Evolutionary conservation across 2,888 invertebrate genomes (phyloP).

Genomic region (Drosophila mercatorum): DNA sequence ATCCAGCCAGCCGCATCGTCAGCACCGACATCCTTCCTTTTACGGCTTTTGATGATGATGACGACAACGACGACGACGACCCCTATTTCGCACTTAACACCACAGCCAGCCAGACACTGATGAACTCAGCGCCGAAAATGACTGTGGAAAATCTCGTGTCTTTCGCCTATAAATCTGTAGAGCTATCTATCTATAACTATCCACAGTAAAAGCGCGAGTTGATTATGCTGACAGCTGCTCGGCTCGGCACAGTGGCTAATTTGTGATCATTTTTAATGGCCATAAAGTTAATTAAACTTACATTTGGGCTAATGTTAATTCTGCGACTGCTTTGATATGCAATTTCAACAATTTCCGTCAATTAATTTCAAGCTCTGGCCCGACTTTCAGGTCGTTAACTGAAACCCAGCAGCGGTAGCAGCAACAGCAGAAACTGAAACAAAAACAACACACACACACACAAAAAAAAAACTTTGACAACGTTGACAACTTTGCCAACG

Average conservation of each 20-base stretch:
- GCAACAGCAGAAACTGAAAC: not conserved
- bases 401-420: not conserved
- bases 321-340: constrained; percentile 19
- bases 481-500: constrained; percentile 36
- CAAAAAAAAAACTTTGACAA: constrained; percentile 13
- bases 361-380: constrained; percentile 28
- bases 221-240: not conserved
- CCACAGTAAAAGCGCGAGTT: too few species aligned
- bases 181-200: too few species aligned
- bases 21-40: constrained; percentile 21
- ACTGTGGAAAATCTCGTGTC: constrained; percentile 7
- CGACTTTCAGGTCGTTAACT: not conserved
- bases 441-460: not conserved
- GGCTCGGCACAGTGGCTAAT: constrained; percentile 12
- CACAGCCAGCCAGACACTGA: constrained; percentile 43
- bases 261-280: constrained; percentile 19
- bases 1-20: constrained; percentile 8
- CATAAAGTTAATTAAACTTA: constrained; percentile 54
- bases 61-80: constrained; percentile 49
- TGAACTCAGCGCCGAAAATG: not conserved
- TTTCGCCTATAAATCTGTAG: not conserved
- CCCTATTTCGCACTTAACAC: constrained; percentile 70
- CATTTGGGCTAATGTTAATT: constrained; percentile 16
- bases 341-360: constrained; percentile 27
- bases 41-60: constrained; percentile 11